Percentiles rank a stretch among this genome's conserved stretches.
These are phyloP conservation scores for Pelodiscus sinensis DNA, from an alignment of 2,113 vertebrate genomes.

Conservation along the genomic window DNA sequence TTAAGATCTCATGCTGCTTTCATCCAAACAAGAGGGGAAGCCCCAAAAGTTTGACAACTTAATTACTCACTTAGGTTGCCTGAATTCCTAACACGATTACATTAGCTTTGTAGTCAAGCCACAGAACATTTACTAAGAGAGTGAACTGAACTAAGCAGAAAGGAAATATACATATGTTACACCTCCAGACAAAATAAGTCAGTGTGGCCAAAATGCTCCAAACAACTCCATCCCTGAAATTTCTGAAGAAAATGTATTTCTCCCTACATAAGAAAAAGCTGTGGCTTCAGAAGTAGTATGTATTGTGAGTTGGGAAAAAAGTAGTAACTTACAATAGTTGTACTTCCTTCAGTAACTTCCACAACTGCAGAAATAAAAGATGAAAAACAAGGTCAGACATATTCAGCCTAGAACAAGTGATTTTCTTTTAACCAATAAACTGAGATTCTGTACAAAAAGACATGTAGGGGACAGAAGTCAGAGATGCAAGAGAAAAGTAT, in stretches of 20 bases:
- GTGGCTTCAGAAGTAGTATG: neutral
- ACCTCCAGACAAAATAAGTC: neutral
- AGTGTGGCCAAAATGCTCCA: neutral
- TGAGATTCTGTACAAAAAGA: neutral
- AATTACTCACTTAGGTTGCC: fast-evolving
- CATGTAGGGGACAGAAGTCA: neutral
- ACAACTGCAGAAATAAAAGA: constrained; percentile 74
- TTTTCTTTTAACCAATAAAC: neutral
- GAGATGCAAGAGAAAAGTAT: neutral
- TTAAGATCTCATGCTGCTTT: neutral
- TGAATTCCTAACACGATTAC: fast-evolving
- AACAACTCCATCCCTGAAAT: neutral
- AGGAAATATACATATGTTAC: too few relatives aligned
- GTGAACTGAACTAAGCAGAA: neutral
- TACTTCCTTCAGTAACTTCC: constrained; percentile 81
- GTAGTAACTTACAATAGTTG: constrained; percentile 75
- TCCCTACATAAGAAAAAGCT: fast-evolving
- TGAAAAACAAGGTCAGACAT: constrained; percentile 19
- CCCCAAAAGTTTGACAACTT: fast-evolving
- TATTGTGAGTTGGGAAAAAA: neutral
- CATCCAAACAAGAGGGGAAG: fast-evolving
- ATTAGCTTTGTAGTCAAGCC: neutral
- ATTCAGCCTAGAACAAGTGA: neutral
- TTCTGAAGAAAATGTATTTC: neutral
- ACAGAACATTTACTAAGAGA: neutral